Evolutionary conservation across 2,797 vertebrate genomes (phyloP), one percentile per base, ranked within the genome.

Genomic region (Neosilurus mollespiculum): DNA sequence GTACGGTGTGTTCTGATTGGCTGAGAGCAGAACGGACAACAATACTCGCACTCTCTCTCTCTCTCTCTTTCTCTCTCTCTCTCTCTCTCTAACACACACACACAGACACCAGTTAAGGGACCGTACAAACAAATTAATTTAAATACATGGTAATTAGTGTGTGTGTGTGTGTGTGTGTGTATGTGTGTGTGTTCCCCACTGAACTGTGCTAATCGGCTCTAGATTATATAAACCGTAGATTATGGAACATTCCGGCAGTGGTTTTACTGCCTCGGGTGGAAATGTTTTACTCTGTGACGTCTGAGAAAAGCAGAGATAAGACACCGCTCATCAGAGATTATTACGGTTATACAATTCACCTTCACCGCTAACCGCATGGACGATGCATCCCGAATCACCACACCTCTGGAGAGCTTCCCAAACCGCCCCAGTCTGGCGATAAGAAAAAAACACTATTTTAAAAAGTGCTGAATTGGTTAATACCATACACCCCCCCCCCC

Each of bases 201-300:
- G 61, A 76, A 59, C 61, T 22, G 14, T 77, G 22, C 7, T 66
- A 66, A 76, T 75, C 15, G 16, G 81, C 64, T 77, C 22, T 67
- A 43, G 62, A 69, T 77, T 58, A 82, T 82, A n/a, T 69, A 83
- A 66, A 77, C 4, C 20, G 6, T 15, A 58, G 53, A 43, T 49
- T 77, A 66, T 51, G 37, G 80, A 81, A 73, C 43, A 65, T 81
- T 73, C 69, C 80, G 22, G 26, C 49, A 56, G 61, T 16, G 51
- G 7, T 81, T 62, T 61, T 30, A 81, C 11, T 53, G 67, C 61
- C 61, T 51, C 9, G 22, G 37, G n/a, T 49, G 26, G 9, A 59
- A 58, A 65, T 37, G 8, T 49, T 73, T 73, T 18, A 1, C 66
- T 8, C 26, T 22, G 66, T 61, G 67, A 71, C 18, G 49, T 56